Evolutionary conservation across 2,888 invertebrate genomes (phyloP), one percentile per base, ranked within the genome.

Genomic region (Diarsia dahlii): DNA sequence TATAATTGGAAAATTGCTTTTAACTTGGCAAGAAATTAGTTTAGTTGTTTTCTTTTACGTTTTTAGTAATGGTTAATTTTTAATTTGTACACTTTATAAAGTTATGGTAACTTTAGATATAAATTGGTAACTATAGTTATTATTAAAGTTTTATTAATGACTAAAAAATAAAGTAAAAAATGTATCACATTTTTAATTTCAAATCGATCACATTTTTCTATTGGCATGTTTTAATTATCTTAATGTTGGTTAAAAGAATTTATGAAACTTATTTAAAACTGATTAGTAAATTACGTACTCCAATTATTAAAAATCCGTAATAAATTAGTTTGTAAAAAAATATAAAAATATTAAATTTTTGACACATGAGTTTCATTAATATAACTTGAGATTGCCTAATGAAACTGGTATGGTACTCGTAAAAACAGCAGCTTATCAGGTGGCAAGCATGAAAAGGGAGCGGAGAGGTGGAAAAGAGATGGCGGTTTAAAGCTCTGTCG

Each of bases 131-230:
- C 54, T 82, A 23, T 39, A 2, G 2, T 9, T 18, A 34, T 18
- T 58, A 28, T 52, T 20, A 8, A 20, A 39, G 4, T 39, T 54
- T 48, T 12, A 28, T 13, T 58, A 34, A 34, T 28, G 20, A 81
- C 54, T 82, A 65, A 65, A 67, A 45, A 67, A 45, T 70, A 50
- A 45, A 20, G 1, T 62, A 13, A 50, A 67, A 18, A 20, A 8
- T 58, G 13, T 76, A 77, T 77, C 71, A 71, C 71, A 82, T 65
- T 23, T 46, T 6, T 68, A 68, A 77, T 82, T 77, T 81, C 28
- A 75, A 39, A 67, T 66, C n/a, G 18, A 80, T 74, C 81, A 69
- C 68, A 60, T 58, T 48, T 3, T 3, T 20, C 13, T 54, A 15
- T 67, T 63, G 45, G 28, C 46, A 48, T 39, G 13, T 23, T 15